A percentile compares a stretch with the other conserved stretches of the same genome.
Conservation (phyloP, 2,888 invertebrate genomes). For the Eucera pruinosa region DNA sequence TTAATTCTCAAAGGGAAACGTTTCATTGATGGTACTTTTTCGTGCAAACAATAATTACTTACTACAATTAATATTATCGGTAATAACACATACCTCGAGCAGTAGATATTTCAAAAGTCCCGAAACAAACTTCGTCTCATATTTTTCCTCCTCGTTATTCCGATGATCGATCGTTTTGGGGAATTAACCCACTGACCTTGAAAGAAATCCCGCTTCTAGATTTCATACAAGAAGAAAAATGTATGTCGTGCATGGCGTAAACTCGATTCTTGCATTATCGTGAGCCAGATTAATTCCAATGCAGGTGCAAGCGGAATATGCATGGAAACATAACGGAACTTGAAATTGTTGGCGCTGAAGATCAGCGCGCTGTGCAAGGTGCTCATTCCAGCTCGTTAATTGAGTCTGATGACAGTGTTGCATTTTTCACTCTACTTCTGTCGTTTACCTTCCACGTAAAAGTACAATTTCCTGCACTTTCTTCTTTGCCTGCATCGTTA, state of each 20-base stretch:
- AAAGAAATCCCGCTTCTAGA: conserved; percentile 7
- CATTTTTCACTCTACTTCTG: conserved; percentile 5
- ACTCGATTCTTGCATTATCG: conserved; percentile 4
- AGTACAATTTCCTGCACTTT: not conserved
- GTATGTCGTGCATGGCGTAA: not conserved
- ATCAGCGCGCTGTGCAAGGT: not conserved
- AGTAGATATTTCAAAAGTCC: too few relatives aligned
- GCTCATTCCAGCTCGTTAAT: conserved; percentile 2
- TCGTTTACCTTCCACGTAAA: not conserved
- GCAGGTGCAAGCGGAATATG: not conserved
- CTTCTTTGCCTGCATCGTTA: too few relatives aligned
- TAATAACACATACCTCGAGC: not conserved
- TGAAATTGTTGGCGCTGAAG: conserved; percentile 10
- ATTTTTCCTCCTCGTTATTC: too few relatives aligned
- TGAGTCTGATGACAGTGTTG: conserved; percentile 1
- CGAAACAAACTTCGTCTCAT: too few relatives aligned
- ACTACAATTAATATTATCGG: not conserved
- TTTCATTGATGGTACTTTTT: not conserved
- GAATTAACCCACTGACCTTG: conserved; percentile 44
- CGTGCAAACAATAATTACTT: not conserved
- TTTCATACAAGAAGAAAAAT: not conserved
- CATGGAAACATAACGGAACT: conserved; percentile 18
- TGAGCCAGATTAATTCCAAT: conserved; percentile 14
- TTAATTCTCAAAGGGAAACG: not conserved
- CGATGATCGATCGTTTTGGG: conserved; percentile 29